Evolutionary conservation across 2,797 vertebrate genomes (phyloP).

Genomic region (Acanthiza pusilla): DNA sequence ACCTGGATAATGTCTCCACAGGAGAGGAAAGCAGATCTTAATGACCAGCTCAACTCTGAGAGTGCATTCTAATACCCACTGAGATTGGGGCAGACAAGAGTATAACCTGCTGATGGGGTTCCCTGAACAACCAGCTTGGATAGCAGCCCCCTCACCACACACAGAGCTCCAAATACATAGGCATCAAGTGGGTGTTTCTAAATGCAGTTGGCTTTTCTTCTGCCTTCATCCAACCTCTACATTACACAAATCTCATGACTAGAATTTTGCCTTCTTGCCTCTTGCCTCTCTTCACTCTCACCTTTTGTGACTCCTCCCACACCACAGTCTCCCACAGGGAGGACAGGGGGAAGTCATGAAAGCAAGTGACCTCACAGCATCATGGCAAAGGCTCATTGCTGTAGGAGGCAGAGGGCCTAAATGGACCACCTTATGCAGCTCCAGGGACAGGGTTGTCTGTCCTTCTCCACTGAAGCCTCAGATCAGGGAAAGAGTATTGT

Average conservation of each 20-base stretch:
- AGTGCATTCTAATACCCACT: not conserved
- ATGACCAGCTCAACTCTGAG: not conserved
- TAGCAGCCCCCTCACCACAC: not conserved
- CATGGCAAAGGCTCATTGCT: not conserved
- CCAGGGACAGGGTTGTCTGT: not conserved
- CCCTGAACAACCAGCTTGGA: not conserved
- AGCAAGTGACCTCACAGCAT: not conserved
- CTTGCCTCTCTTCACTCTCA: not conserved
- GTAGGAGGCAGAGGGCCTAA: not conserved
- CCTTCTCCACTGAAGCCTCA: not conserved
- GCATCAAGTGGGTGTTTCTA: not conserved
- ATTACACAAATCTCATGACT: not conserved
- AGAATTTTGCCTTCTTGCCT: not conserved
- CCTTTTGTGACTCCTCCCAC: not conserved
- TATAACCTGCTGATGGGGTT: not conserved
- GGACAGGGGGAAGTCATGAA: not conserved
- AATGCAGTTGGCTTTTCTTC: not conserved
- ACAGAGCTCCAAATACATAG: not conserved
- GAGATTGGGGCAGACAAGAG: not conserved
- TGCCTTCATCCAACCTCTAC: not conserved
- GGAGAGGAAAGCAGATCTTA: not conserved
- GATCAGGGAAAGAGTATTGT: not conserved
- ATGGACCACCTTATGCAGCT: not conserved
- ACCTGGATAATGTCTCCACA: not conserved
- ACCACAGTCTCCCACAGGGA: not conserved